Conservation (phyloP, 2,113 vertebrate genomes). For the Phalacrocorax brasilianus region DNA sequence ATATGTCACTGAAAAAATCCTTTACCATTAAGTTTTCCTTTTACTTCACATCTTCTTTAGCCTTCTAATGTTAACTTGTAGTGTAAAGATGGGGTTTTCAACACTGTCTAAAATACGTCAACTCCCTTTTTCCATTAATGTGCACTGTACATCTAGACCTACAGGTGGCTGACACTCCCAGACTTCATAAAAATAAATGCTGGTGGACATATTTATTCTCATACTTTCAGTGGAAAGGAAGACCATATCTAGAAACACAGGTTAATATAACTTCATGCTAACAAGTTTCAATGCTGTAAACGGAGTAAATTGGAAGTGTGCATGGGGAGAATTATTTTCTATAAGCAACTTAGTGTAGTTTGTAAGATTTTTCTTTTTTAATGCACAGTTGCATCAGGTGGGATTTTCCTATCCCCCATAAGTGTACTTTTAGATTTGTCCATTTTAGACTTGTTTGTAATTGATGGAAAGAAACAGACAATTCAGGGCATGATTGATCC, state of each 20-base stretch:
- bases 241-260: background rate
- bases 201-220: background rate
- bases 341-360: background rate
- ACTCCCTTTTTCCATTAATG: background rate
- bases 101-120: background rate
- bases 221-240: background rate
- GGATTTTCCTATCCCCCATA: background rate
- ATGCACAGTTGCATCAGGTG: background rate
- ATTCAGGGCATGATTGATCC: background rate
- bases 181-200: background rate
- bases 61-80: background rate
- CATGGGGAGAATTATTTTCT: background rate
- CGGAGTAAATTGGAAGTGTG: background rate
- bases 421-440: background rate
- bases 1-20: background rate
- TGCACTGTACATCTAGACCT: background rate
- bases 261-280: background rate
- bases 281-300: background rate
- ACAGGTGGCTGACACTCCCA: background rate
- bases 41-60: background rate
- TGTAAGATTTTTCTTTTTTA: background rate
- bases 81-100: background rate
- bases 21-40: background rate
- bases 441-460: background rate
- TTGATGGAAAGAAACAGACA: background rate